These are phyloP conservation scores for Drosophila multiciliata DNA, from an alignment of 2,888 invertebrate species.

Conservation along the genomic window DNA sequence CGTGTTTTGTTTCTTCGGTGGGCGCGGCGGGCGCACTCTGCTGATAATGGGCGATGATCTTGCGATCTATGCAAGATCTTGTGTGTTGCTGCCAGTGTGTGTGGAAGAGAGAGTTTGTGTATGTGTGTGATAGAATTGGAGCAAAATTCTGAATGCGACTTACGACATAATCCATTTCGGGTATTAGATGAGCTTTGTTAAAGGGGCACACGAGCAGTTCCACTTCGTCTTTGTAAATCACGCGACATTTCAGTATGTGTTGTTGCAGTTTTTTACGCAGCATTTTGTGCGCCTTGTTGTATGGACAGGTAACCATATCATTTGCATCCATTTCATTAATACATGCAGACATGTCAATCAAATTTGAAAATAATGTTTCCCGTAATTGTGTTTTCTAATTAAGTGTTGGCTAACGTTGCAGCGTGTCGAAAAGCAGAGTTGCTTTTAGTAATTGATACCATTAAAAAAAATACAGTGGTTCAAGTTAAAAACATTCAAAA, in stretches of 20 bases:
- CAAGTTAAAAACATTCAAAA: too few relatives aligned
- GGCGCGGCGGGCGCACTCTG: slow-evolving; percentile 41
- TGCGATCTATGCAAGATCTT: slow-evolving; percentile 59
- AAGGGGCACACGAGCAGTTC: slow-evolving; percentile 86
- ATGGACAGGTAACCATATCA: slow-evolving; percentile 86
- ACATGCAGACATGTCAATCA: neutral
- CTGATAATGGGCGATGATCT: slow-evolving; percentile 62
- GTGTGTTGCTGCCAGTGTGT: slow-evolving; percentile 48
- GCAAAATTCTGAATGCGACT: slow-evolving; percentile 13
- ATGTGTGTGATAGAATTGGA: neutral
- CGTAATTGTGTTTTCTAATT: too few relatives aligned
- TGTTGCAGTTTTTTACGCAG: slow-evolving; percentile 86
- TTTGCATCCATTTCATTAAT: slow-evolving; percentile 33
- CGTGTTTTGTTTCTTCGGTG: slow-evolving; percentile 56
- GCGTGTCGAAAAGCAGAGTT: neutral
- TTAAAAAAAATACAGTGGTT: too few relatives aligned
- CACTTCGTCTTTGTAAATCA: slow-evolving; percentile 85
- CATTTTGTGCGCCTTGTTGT: slow-evolving; percentile 86
- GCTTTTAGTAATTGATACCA: neutral
- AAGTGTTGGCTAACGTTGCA: slow-evolving; percentile 30
- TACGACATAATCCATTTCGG: slow-evolving; percentile 85
- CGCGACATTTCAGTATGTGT: slow-evolving; percentile 87
- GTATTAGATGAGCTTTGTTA: slow-evolving; percentile 86
- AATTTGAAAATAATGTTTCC: slow-evolving; percentile 12
- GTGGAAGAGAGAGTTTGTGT: neutral